Evolutionary conservation across 2,113 vertebrate species (phyloP).

Genomic region (Macaca nemestrina): DNA sequence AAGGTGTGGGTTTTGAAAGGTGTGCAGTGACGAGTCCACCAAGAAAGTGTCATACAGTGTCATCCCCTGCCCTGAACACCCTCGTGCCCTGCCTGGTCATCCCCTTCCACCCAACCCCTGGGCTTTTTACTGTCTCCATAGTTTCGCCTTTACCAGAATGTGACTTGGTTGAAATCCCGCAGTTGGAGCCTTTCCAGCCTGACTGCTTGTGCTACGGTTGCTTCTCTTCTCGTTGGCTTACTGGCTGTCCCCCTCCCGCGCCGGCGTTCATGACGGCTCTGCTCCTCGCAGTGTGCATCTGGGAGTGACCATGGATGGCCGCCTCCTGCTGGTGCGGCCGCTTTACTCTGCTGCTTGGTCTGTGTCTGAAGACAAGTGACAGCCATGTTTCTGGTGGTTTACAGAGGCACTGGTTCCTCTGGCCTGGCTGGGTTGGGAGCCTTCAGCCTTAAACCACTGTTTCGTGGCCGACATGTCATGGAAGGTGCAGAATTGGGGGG

Average conservation of each 20-base stretch:
- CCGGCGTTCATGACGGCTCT: rapidly evolving
- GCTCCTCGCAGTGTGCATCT: rapidly evolving
- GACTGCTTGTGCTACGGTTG: rapidly evolving
- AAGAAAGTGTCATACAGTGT: rapidly evolving
- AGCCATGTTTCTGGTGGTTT: rapidly evolving
- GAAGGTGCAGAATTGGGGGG: no score
- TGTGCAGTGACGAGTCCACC: neutral
- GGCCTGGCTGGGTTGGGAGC: neutral
- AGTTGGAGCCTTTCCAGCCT: rapidly evolving
- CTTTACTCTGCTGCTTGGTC: no score
- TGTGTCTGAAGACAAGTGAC: neutral
- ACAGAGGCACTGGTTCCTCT: rapidly evolving
- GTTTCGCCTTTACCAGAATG: neutral
- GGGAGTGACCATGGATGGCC: rapidly evolving
- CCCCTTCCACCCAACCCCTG: neutral
- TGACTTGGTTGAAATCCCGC: rapidly evolving
- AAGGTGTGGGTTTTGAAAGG: neutral
- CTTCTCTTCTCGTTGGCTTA: rapidly evolving
- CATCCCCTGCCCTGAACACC: rapidly evolving
- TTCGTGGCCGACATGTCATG: rapidly evolving
- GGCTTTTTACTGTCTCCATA: rapidly evolving
- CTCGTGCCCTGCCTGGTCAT: rapidly evolving
- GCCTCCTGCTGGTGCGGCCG: rapidly evolving
- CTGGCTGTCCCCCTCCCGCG: rapidly evolving
- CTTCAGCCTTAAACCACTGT: rapidly evolving